These are phyloP conservation scores for Erebia epiphron DNA, from an alignment of 2,888 invertebrate genomes.

Conservation along the genomic window DNA sequence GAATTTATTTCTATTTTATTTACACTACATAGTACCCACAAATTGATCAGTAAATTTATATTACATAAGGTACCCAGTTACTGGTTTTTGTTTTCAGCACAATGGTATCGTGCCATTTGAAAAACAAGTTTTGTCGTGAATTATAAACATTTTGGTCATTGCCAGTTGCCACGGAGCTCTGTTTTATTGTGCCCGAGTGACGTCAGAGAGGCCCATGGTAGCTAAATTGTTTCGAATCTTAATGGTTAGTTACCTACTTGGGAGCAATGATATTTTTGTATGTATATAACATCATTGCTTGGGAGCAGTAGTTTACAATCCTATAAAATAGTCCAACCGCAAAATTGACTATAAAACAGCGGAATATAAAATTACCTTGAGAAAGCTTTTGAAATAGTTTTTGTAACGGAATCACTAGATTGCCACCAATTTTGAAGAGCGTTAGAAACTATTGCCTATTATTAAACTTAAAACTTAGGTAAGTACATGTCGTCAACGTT, in stretches of 20 bases:
- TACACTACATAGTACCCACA: too few species aligned
- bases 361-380: constrained; percentile 31
- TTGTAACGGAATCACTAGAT: not conserved
- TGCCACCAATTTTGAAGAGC: too few species aligned
- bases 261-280: too few species aligned
- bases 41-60: too few species aligned
- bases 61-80: too few species aligned
- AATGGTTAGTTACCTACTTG: too few species aligned
- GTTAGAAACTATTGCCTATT: too few species aligned
- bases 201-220: constrained; percentile 46
- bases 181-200: constrained; percentile 43
- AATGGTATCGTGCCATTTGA: not conserved
- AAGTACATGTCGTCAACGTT: too few species aligned
- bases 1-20: too few species aligned
- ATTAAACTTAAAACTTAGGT: too few species aligned
- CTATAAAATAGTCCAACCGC: constrained; percentile 55
- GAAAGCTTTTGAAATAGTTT: constrained; percentile 9
- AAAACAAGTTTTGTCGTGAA: constrained; percentile 2
- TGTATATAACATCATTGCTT: too few species aligned
- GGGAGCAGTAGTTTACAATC: constrained; percentile 50
- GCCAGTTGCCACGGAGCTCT: constrained; percentile 29
- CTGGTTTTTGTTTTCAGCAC: too few species aligned
- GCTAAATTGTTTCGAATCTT: constrained; percentile 56
- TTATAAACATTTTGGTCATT: constrained; percentile 17
- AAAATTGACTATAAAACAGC: constrained; percentile 45